phyloP scores from a whole-genome alignment of 2,113 vertebrate species.

The Polypterus bichir region DNA sequence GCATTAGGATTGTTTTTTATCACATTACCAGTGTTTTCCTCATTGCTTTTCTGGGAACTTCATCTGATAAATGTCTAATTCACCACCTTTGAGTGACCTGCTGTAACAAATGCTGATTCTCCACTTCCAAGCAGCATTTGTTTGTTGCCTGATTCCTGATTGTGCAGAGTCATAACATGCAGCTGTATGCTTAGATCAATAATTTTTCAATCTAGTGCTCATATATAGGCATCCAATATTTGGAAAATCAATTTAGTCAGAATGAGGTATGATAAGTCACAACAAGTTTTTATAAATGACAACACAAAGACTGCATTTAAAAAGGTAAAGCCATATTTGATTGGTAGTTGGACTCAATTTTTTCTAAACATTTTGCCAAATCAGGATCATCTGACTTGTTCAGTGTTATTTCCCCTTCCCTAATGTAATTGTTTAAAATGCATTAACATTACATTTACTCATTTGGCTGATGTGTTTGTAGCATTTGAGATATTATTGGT shows the following conservation, averaged over 20 bases:
- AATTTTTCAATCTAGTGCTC: background rate
- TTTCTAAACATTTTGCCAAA: background rate
- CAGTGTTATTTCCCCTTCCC: background rate
- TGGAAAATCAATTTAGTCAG: background rate
- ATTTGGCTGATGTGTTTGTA: too few relatives aligned
- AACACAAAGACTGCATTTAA: background rate
- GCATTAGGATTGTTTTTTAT: too few relatives aligned
- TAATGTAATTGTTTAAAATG: background rate
- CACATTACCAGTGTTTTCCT: too few relatives aligned
- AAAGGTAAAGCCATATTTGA: background rate
- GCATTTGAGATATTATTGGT: too few relatives aligned
- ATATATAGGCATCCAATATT: conserved; percentile 1
- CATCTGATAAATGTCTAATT: too few relatives aligned
- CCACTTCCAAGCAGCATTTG: too few relatives aligned
- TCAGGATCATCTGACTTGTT: background rate
- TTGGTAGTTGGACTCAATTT: background rate
- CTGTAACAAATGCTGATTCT: too few relatives aligned
- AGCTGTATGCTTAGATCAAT: background rate
- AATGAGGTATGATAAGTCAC: background rate
- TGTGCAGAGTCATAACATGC: background rate
- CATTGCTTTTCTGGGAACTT: too few relatives aligned
- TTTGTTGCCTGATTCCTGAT: background rate
- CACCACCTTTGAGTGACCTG: too few relatives aligned
- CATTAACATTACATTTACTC: background rate
- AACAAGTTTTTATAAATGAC: background rate